Evolutionary conservation across 2,797 vertebrate species (phyloP), one percentile per base, ranked within the genome.

Genomic region (Muraenolepis orangiensis): DNA sequence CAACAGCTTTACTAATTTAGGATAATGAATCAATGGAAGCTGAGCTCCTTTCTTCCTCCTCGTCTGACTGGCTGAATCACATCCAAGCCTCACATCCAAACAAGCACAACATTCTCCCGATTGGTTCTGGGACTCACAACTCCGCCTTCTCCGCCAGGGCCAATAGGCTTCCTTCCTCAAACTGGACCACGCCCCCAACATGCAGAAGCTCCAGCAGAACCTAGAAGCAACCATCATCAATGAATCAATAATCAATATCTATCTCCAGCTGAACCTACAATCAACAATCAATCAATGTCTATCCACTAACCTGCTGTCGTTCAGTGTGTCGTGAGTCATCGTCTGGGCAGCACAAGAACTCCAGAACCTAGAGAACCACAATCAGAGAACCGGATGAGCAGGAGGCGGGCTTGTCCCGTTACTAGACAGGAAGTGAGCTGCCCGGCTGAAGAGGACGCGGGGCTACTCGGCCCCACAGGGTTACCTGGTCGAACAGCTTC

Each of bases 401-500:
- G 32, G 3, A 68, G 34, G n/a, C 1, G 57, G 23, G 23, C 51
- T 23, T 1, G 5, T 64, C 2, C 40, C 6, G 13, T 46, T 18
- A 46, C 40, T 18, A 18, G 51, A 26, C n/a, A 61, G 51, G 51
- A 61, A 61, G 10, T 64, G 57, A 23, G 57, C 23, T 26, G 57
- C 26, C n/a, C 57, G 12, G 23, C n/a, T 26, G 23, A 3, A 57
- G n/a, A 57, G 51, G n/a, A 4, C 12, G 40, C 13, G 40, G 40
- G 16, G 40, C 40, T 42, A 42, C 40, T 16, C 4, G 40, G 4
- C 3, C 3, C 36, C 36, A 38, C 36, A 1, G 36, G 23, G 26
- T 31, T 81, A 95, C 98, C 96, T 99, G 98, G 87, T 99, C 97
- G 91, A 99, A 99, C 71, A 99, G 94, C 0, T 96, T 97, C 89